Percentiles rank a stretch among this genome's conserved stretches.
Evolutionary conservation across 2,113 vertebrate species (phyloP).

Genomic region (Telmatochromis sp.): DNA sequence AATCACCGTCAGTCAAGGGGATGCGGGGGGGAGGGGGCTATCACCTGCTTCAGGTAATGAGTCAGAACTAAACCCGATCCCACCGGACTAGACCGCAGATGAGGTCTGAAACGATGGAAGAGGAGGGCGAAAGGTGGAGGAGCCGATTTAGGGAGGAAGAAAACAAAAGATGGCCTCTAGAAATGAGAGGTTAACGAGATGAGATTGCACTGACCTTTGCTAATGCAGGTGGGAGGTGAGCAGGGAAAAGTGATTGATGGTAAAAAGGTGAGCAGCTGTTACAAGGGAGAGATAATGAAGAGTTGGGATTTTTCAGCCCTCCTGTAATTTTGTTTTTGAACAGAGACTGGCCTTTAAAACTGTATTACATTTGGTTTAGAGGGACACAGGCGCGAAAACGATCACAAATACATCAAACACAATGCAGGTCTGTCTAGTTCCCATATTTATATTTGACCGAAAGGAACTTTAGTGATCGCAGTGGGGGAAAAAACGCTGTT

Average conservation of each 20-base stretch:
- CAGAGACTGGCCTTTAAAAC: background rate
- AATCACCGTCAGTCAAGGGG: conserved; percentile 48
- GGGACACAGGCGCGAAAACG: background rate
- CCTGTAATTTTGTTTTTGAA: conserved; percentile 11
- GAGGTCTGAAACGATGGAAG: conserved; percentile 21
- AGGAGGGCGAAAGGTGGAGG: background rate
- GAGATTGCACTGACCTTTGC: conserved; percentile 63
- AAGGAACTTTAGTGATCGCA: background rate
- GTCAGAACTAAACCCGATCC: conserved; percentile 58
- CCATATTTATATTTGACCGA: background rate
- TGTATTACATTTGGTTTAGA: background rate
- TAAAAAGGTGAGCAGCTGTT: conserved; percentile 57
- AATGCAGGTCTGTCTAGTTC: background rate
- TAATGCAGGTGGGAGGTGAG: conserved; percentile 56
- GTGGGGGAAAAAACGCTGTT: accelerated
- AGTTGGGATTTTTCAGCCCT: background rate
- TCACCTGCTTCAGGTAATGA: conserved; percentile 62
- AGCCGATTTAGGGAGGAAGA: background rate
- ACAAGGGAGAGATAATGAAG: conserved; percentile 41
- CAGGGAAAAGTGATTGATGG: conserved; percentile 48
- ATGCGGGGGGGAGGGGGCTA: background rate
- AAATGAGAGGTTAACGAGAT: conserved; percentile 65
- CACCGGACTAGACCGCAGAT: conserved; percentile 32
- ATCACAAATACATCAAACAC: background rate
- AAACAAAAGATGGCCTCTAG: conserved; percentile 57